Evolutionary conservation across 2,888 invertebrate species (phyloP).

Genomic region (Eucriotettix oculatus): DNA sequence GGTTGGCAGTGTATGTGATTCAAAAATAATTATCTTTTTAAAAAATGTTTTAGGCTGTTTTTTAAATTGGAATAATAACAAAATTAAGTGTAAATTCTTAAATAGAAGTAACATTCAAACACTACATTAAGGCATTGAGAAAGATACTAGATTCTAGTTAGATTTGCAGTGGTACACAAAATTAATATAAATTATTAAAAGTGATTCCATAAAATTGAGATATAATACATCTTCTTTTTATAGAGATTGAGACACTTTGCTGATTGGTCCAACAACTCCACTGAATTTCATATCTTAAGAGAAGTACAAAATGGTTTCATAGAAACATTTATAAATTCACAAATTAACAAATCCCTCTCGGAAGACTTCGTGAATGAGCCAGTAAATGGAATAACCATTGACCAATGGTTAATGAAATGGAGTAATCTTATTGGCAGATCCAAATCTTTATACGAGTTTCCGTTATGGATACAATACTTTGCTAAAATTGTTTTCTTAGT

Average conservation of each 20-base stretch:
- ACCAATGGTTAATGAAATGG: conserved; percentile 57
- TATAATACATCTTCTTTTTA: conserved; percentile 3
- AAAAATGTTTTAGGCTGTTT: too few relatives aligned
- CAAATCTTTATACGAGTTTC: conserved; percentile 41
- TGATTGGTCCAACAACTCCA: conserved; percentile 56
- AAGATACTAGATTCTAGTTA: too few relatives aligned
- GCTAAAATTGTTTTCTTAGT: conserved; percentile 55
- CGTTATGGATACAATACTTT: conserved; percentile 56
- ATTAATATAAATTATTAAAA: too few relatives aligned
- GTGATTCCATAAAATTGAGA: too few relatives aligned
- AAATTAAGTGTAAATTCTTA: too few relatives aligned
- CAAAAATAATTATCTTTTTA: too few relatives aligned
- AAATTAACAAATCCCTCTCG: conserved; percentile 7
- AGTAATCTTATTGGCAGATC: conserved; percentile 35
- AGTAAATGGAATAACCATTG: conserved; percentile 28
- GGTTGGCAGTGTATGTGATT: too few relatives aligned
- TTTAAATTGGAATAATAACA: too few relatives aligned
- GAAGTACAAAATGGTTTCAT: conserved; percentile 56
- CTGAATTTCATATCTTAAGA: conserved; percentile 51
- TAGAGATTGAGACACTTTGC: conserved; percentile 50
- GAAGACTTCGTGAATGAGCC: conserved; percentile 23
- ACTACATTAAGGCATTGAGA: too few relatives aligned
- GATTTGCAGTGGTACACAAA: too few relatives aligned
- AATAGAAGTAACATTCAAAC: too few relatives aligned
- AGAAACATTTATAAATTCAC: conserved; percentile 34